Evolutionary conservation across 1,140 invertebrate species (phyloP).

Genomic region (Neodiprion pinetum): DNA sequence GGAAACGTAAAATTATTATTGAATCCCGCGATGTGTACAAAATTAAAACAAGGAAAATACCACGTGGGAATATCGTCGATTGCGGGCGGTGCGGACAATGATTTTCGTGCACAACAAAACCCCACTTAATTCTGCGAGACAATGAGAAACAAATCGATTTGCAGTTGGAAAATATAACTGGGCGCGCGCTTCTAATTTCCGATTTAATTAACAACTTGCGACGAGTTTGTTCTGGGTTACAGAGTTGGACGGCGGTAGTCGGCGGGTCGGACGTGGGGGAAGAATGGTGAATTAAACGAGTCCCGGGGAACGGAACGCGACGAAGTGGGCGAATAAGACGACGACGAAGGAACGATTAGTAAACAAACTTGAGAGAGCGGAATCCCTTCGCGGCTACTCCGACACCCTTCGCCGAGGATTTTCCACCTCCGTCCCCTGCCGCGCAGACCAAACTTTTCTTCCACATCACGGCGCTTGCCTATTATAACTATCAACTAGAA

Average conservation of each 20-base stretch:
- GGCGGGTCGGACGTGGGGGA: constrained; percentile 1
- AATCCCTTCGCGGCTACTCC: constrained; percentile 23
- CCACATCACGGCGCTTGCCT: not conserved
- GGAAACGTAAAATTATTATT: too few species aligned
- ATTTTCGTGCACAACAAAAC: too few species aligned
- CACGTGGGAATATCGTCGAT: too few species aligned
- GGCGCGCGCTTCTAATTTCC: constrained; percentile 19
- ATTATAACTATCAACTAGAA: not conserved
- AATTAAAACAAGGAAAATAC: too few species aligned
- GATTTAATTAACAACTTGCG: constrained; percentile 23
- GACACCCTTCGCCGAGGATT: constrained; percentile 7
- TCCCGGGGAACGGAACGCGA: constrained; percentile 19
- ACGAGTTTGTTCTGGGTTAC: constrained; percentile 10
- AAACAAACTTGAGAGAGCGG: constrained; percentile 18
- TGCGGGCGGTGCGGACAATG: too few species aligned
- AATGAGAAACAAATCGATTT: constrained; percentile 21
- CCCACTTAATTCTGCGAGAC: not conserved
- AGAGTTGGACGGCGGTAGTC: not conserved
- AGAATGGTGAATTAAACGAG: constrained; percentile 20
- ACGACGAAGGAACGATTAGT: constrained; percentile 22
- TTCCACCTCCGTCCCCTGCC: not conserved
- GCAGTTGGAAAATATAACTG: constrained; percentile 12
- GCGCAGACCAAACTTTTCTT: not conserved
- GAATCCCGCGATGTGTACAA: too few species aligned
- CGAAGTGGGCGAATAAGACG: constrained; percentile 9